Base-by-base conservation (phyloP, 2,888 invertebrate species). In the Leptothorax acervorum region DNA sequence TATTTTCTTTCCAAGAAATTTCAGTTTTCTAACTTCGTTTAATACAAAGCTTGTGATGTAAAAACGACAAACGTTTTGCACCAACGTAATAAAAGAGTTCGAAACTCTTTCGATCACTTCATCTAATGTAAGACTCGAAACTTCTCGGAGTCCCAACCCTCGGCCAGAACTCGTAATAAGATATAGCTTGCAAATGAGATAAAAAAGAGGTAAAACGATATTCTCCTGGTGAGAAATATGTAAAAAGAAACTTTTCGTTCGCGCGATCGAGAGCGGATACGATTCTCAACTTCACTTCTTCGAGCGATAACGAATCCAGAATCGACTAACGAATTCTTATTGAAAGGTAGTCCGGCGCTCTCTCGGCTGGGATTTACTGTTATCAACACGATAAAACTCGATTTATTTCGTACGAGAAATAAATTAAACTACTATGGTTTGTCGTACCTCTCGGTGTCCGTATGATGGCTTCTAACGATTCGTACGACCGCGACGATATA, bases 291-390 rank as follows among this genome's bases (percentile, higher is more conserved):
- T 35, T 63, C 39, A 48, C 51, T 57, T 42, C 45, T 23, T n/a
- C 51, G 57, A 63, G 18, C 39, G 70, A 55, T 70, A 82, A 66
- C 71, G 62, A 35, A 63, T 45, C 39, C 8, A 63, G 60, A 81
- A 87, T 83, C 65, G 84, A 86, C 65, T 73, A 83, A 82, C 66
- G 75, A 81, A 86, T 84, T 88, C 81, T 86, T 83, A 86, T 83
- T 81, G 84, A 75, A 57, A 79, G n/a, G 57, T 66, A 65, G 23
- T 18, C 55, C 79, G 9, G 48, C 35, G 53, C 39, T 23, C 28
- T 15, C 23, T 31, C n/a, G 55, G 18, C 42, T 48, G 53, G n/a
- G 15, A 51, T 45, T 23, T 15, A 15, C 63, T 66, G 71, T 84
- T 86, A 86, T 86, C 84, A 74, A 28, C 70, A 62, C 45, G 88